Conservation (phyloP, 2,113 vertebrate species). For the Peromyscus polionotus region DNA sequence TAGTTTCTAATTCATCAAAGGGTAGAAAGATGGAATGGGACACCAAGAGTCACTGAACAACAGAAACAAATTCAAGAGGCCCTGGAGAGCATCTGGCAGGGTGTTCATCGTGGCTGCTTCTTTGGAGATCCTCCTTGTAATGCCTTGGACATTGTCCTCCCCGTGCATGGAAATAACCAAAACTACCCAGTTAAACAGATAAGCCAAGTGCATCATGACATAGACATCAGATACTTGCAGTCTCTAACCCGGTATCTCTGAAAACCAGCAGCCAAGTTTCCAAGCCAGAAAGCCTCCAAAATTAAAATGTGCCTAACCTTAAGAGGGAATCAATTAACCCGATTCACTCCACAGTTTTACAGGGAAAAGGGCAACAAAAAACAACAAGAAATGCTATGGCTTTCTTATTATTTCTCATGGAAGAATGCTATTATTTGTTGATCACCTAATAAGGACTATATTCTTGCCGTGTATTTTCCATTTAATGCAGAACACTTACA, state of each 20-base stretch:
- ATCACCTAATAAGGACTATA: conserved; percentile 9
- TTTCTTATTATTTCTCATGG: conserved; percentile 2
- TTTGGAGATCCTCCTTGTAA: background rate
- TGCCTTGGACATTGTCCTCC: accelerated
- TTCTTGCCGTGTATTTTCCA: background rate
- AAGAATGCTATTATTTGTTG: conserved; percentile 43
- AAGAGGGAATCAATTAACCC: background rate
- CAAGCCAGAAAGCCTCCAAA: conserved; percentile 5
- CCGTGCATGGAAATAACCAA: accelerated
- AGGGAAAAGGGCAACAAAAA: background rate
- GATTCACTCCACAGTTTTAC: background rate
- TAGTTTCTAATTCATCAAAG: background rate
- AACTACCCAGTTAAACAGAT: background rate
- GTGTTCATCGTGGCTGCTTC: background rate
- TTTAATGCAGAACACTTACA: conserved; percentile 21
- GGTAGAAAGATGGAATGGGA: too few relatives aligned
- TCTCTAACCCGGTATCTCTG: background rate
- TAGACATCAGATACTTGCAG: background rate
- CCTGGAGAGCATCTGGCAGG: background rate
- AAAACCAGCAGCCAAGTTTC: background rate
- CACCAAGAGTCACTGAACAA: background rate
- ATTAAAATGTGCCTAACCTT: background rate
- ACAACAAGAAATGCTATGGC: background rate
- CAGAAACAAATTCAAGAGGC: background rate
- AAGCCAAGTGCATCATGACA: background rate